Conservation (phyloP, 1,140 invertebrate species). For the Tribolium madens region DNA sequence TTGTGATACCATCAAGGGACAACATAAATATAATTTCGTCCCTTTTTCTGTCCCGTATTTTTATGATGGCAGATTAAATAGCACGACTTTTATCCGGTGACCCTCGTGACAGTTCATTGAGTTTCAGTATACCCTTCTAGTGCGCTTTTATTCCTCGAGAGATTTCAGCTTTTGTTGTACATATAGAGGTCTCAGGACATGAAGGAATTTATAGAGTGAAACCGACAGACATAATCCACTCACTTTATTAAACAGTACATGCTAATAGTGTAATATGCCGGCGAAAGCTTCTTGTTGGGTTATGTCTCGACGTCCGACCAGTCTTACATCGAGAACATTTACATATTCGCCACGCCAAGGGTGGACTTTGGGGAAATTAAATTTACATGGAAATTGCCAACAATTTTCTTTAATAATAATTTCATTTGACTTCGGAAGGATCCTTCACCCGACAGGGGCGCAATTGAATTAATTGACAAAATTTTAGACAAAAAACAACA, state of each 20-base stretch:
- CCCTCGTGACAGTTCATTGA: slow-evolving; percentile 43
- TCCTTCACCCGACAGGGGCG: background rate
- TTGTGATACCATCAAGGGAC: slow-evolving; percentile 9
- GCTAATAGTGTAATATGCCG: slow-evolving; percentile 6
- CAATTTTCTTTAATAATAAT: slow-evolving; percentile 40
- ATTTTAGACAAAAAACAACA: no score
- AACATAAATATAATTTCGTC: slow-evolving; percentile 31
- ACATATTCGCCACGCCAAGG: slow-evolving; percentile 24
- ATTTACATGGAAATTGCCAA: slow-evolving; percentile 35
- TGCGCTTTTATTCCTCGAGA: slow-evolving; percentile 35
- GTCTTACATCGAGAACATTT: slow-evolving; percentile 12
- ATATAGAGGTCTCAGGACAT: slow-evolving; percentile 20
- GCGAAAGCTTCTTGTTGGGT: slow-evolving; percentile 8
- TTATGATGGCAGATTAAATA: slow-evolving; percentile 32
- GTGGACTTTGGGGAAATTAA: slow-evolving; percentile 35
- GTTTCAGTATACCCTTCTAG: slow-evolving; percentile 18
- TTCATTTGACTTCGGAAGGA: background rate
- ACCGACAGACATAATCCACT: slow-evolving; percentile 3
- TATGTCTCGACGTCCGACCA: slow-evolving; percentile 14
- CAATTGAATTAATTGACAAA: slow-evolving; percentile 14
- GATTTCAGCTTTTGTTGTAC: slow-evolving; percentile 38
- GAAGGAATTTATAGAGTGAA: slow-evolving; percentile 34
- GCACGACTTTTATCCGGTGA: slow-evolving; percentile 38
- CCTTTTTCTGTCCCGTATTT: slow-evolving; percentile 27
- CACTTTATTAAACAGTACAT: slow-evolving; percentile 28